These are phyloP conservation scores for Notothenia coriiceps DNA, from an alignment of 2,113 vertebrate species.

Conservation along the genomic window DNA sequence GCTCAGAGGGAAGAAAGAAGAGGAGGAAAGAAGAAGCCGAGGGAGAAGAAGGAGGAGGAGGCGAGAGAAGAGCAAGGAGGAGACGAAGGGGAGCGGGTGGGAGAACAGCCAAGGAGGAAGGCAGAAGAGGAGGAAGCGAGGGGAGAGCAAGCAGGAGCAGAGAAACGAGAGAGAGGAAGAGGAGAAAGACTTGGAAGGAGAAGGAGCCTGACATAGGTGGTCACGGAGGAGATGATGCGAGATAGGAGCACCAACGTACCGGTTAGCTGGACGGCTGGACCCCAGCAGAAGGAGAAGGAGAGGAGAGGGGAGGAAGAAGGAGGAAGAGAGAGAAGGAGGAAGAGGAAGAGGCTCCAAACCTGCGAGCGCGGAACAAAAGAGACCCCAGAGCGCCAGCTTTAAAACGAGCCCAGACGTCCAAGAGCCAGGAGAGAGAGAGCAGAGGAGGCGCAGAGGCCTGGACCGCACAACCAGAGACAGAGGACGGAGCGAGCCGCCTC, in stretches of 20 bases:
- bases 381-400: slow-evolving; percentile 15
- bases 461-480: slow-evolving; percentile 93
- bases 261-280: slow-evolving; percentile 75
- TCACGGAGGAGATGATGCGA: slow-evolving; percentile 26
- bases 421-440: slow-evolving; percentile 91
- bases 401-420: slow-evolving; percentile 37
- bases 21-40: no score
- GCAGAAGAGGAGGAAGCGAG: slow-evolving; percentile 64
- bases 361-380: slow-evolving; percentile 43
- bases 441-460: slow-evolving; percentile 90
- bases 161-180: slow-evolving; percentile 55
- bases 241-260: slow-evolving; percentile 49
- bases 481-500: slow-evolving; percentile 85
- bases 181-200: slow-evolving; percentile 15
- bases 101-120: slow-evolving; percentile 53
- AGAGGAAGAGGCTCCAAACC: not conserved
- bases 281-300: slow-evolving; percentile 58
- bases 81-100: no score
- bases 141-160: slow-evolving; percentile 33
- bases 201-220: slow-evolving; percentile 74
- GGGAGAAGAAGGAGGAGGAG: no score
- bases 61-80: no score
- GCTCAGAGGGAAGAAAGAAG: no score
- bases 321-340: slow-evolving; percentile 45
- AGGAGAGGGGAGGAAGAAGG: not conserved